Conservation (phyloP, 53 echinoderm and acorn worm species). For the Henricia sp. region DNA sequence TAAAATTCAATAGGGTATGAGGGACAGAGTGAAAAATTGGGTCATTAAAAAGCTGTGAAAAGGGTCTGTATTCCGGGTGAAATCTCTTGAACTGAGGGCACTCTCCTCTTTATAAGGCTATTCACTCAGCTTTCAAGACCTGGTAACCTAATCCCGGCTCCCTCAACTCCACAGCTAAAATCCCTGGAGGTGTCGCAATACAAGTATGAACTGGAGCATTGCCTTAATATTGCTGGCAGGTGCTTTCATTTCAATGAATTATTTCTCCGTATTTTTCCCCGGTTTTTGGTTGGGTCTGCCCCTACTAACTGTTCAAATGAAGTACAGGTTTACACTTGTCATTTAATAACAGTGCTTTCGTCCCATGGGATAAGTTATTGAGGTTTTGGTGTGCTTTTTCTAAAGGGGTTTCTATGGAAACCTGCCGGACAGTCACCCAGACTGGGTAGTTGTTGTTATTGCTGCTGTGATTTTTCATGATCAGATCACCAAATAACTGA, state of each 20-base stretch:
- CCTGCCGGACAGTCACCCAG: constrained; percentile 32
- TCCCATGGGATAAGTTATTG: constrained; percentile 2
- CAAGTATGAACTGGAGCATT: not conserved
- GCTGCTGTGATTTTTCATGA: constrained; percentile 3
- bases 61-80: too few relatives aligned
- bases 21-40: too few relatives aligned
- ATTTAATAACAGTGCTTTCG: not conserved
- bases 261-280: not conserved
- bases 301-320: not conserved
- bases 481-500: not conserved
- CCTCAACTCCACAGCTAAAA: constrained; percentile 14
- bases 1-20: too few relatives aligned
- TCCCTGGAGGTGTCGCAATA: not conserved
- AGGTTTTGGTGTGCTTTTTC: not conserved
- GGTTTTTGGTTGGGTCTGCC: not conserved
- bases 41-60: too few relatives aligned
- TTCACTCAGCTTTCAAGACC: constrained; percentile 32
- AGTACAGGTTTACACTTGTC: not conserved
- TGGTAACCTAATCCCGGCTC: constrained; percentile 42
- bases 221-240: constrained; percentile 33
- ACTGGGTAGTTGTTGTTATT: not conserved
- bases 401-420: not conserved
- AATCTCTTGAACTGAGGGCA: not conserved
- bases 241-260: constrained; percentile 37
- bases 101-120: constrained; percentile 1